phyloP scores from a whole-genome alignment of 2,113 vertebrate species.

The Alexandromys fortis region DNA sequence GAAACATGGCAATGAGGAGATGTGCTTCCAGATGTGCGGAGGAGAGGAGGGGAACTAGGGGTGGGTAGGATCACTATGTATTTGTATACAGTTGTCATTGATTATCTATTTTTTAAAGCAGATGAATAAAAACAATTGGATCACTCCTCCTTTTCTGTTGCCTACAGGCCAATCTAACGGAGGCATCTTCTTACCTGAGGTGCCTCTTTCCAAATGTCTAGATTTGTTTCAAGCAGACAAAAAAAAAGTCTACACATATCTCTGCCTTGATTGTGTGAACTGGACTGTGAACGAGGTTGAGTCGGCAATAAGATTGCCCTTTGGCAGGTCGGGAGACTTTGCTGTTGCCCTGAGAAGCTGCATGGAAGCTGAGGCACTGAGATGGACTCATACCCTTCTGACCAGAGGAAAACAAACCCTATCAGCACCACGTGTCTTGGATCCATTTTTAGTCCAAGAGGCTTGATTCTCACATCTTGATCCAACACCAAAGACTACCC shows the following conservation, averaged over 20 bases:
- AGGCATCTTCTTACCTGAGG: background rate
- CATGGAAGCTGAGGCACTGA: background rate
- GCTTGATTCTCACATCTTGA: background rate
- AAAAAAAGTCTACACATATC: background rate
- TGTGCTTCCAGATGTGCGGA: background rate
- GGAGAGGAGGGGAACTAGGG: no score
- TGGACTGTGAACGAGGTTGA: background rate
- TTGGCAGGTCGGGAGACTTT: background rate
- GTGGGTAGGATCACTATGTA: background rate
- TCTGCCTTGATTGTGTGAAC: background rate
- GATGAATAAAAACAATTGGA: no score
- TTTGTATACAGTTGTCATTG: background rate
- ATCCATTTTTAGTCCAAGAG: background rate
- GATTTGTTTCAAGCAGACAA: background rate
- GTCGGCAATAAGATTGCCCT: background rate
- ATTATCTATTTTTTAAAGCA: background rate
- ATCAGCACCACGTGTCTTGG: background rate
- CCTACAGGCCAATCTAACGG: background rate
- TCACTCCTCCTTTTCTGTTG: background rate
- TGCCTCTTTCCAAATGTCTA: background rate
- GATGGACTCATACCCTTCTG: background rate
- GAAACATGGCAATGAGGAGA: background rate
- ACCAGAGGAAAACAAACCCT: background rate
- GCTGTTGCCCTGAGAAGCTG: background rate
- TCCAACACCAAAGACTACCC: background rate